Evolutionary conservation across 2,113 vertebrate genomes (phyloP).

Genomic region (Chlorodrepanis virens): DNA sequence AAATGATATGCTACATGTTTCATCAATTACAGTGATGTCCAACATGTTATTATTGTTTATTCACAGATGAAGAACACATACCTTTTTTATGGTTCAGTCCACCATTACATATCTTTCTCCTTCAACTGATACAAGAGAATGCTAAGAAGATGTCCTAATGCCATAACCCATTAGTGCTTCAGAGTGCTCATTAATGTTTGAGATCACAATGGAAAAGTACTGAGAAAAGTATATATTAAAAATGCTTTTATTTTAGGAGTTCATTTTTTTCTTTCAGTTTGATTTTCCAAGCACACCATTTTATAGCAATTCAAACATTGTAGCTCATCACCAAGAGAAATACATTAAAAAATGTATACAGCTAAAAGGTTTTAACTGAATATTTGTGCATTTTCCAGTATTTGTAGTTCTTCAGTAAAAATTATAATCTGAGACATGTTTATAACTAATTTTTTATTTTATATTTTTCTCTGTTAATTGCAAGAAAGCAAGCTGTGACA

Average conservation of each 20-base stretch:
- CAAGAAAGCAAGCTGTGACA: background rate
- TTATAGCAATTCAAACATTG: background rate
- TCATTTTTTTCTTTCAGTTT: background rate
- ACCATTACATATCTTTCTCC: background rate
- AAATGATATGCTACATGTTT: background rate
- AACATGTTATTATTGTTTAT: background rate
- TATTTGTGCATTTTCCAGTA: background rate
- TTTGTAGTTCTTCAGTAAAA: background rate
- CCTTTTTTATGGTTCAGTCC: background rate
- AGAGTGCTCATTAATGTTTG: background rate
- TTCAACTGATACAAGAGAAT: background rate
- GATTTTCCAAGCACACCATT: background rate
- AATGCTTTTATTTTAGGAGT: fast-evolving
- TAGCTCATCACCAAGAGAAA: background rate
- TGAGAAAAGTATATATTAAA: background rate
- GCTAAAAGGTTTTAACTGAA: background rate
- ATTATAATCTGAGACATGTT: background rate
- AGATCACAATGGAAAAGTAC: background rate
- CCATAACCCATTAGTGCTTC: background rate
- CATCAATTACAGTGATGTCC: background rate
- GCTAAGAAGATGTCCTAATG: background rate
- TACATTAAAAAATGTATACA: background rate
- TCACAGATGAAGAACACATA: background rate
- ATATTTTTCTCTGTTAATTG: background rate
- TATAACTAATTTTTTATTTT: background rate